These are phyloP conservation scores for Nerophis ophidion DNA, from an alignment of 2,113 vertebrate genomes.

Conservation along the genomic window DNA sequence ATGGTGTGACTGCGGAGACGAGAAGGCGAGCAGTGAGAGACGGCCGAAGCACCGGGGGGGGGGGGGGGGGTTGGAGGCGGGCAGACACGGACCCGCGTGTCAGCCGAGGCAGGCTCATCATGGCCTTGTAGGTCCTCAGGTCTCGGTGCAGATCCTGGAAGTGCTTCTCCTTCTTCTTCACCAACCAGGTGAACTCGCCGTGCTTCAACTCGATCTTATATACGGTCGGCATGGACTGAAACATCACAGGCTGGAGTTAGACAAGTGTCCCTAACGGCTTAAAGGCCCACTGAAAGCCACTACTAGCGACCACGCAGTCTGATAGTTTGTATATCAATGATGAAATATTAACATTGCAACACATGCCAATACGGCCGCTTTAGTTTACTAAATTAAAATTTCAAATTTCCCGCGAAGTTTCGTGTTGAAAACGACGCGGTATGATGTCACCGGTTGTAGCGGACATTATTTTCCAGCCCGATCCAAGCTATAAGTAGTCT, in stretches of 20 bases:
- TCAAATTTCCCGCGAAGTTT: too few species aligned
- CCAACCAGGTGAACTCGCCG: constrained; percentile 88
- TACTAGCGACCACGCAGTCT: too few species aligned
- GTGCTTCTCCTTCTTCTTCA: constrained; percentile 95
- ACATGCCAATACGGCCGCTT: too few species aligned
- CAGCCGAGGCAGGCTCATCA: constrained; percentile 65
- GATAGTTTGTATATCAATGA: too few species aligned
- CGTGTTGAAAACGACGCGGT: too few species aligned
- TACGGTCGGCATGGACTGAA: constrained; percentile 78
- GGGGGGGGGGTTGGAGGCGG: background rate
- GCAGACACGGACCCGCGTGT: constrained; percentile 46
- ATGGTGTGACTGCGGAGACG: constrained; percentile 77
- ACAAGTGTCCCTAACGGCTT: too few species aligned
- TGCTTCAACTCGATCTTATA: constrained; percentile 91
- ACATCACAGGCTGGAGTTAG: background rate
- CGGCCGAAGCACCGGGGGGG: background rate
- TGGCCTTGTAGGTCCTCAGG: constrained; percentile 69
- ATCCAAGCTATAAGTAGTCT: too few species aligned
- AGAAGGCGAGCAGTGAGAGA: background rate
- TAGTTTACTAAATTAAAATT: too few species aligned
- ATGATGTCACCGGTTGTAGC: too few species aligned
- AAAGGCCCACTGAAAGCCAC: too few species aligned
- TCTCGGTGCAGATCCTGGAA: constrained; percentile 94
- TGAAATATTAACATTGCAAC: too few species aligned
- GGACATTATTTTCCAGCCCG: too few species aligned